These are phyloP conservation scores for Alauda arvensis DNA, from an alignment of 2,797 vertebrate species.

Conservation along the genomic window DNA sequence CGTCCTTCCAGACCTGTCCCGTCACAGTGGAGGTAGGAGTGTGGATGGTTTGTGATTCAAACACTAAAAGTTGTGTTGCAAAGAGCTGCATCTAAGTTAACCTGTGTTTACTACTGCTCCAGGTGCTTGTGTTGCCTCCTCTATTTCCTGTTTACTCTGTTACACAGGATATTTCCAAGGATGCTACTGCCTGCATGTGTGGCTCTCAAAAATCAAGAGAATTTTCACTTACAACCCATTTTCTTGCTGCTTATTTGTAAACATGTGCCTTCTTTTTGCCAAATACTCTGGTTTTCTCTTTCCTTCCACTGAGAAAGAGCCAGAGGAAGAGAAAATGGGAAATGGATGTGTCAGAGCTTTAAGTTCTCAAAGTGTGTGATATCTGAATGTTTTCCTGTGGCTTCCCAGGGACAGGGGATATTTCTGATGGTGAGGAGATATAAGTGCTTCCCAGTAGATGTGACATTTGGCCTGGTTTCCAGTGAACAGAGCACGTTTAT, in stretches of 20 bases:
- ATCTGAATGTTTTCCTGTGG: not conserved
- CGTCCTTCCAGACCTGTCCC: constrained; percentile 78
- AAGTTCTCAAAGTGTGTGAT: not conserved
- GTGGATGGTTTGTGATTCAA: not conserved
- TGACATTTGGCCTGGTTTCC: not conserved
- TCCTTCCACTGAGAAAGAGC: not conserved
- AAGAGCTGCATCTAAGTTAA: not conserved
- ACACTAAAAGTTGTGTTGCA: not conserved
- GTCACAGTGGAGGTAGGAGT: constrained; percentile 75
- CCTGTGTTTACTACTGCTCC: not conserved
- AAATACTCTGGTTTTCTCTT: not conserved
- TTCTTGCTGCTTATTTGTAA: not conserved
- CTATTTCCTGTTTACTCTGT: not conserved
- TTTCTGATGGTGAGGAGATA: not conserved
- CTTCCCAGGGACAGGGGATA: not conserved
- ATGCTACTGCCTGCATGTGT: not conserved
- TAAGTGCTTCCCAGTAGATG: not conserved
- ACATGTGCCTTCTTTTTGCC: not conserved
- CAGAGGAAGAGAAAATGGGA: not conserved
- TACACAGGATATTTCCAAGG: not conserved
- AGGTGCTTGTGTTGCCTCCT: not conserved
- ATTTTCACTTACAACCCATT: accelerated
- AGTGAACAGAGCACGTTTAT: not conserved
- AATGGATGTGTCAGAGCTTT: not conserved
- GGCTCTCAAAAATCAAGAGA: not conserved